Evolutionary conservation across 2,797 vertebrate genomes (phyloP).

Genomic region (Anabas testudineus): DNA sequence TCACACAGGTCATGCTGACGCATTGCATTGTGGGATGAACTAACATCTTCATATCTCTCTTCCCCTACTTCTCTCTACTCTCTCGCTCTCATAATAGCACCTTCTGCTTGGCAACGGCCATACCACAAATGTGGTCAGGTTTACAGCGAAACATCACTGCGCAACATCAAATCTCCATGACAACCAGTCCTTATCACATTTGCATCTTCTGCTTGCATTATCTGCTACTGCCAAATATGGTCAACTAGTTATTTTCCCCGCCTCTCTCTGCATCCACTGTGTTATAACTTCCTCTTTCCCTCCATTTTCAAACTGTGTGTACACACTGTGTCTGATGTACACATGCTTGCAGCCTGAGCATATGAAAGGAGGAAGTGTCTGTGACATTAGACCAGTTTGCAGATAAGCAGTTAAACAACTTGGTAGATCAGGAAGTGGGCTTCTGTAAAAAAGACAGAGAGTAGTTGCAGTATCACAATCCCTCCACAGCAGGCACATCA

Average conservation of each 20-base stretch:
- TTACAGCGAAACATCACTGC: slow-evolving; percentile 79
- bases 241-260: slow-evolving; percentile 52
- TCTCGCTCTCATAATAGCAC: slow-evolving; percentile 78
- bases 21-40: slow-evolving; percentile 81
- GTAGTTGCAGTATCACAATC: slow-evolving; percentile 29
- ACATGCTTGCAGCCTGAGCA: slow-evolving; percentile 14
- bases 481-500: slow-evolving; percentile 25
- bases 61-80: slow-evolving; percentile 64
- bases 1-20: slow-evolving; percentile 73
- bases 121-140: slow-evolving; percentile 80
- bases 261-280: slow-evolving; percentile 61
- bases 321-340: slow-evolving; percentile 6
- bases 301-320: slow-evolving; percentile 62
- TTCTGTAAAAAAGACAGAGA: slow-evolving; percentile 45
- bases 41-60: slow-evolving; percentile 70
- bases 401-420: slow-evolving; percentile 69
- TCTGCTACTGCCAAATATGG: slow-evolving; percentile 78
- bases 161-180: slow-evolving; percentile 84
- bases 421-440: slow-evolving; percentile 74
- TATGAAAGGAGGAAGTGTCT: slow-evolving; percentile 18
- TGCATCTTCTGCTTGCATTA: slow-evolving; percentile 83
- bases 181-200: slow-evolving; percentile 84
- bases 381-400: slow-evolving; percentile 59
- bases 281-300: slow-evolving; percentile 70
- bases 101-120: slow-evolving; percentile 82